phyloP scores from a whole-genome alignment of 2,888 invertebrate genomes.

The Pyrrhopygopsis socrates region DNA sequence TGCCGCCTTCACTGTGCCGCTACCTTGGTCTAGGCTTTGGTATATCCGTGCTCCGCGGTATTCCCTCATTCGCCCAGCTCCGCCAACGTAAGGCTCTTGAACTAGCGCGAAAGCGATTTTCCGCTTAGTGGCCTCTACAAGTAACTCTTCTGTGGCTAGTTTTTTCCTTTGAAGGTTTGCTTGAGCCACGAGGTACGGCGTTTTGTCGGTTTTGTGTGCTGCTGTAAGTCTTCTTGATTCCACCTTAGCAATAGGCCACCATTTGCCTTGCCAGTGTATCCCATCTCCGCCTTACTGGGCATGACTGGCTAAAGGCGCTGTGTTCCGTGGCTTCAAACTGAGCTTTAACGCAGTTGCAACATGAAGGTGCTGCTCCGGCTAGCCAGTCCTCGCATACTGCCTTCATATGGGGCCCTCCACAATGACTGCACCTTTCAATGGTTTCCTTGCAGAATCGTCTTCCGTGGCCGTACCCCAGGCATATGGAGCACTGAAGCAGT shows the following conservation, averaged over 20 bases:
- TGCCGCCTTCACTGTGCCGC: not conserved
- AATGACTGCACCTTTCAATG: constrained; percentile 63
- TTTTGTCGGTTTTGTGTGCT: not conserved
- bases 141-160: not conserved
- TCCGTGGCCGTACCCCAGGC: constrained; percentile 67
- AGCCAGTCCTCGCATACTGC: constrained; percentile 31
- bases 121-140: not conserved
- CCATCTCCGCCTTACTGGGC: not conserved
- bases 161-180: not conserved
- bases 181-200: not conserved
- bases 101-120: not conserved
- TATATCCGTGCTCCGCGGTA: not conserved
- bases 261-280: not conserved
- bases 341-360: constrained; percentile 34
- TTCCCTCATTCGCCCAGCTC: not conserved
- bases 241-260: not conserved
- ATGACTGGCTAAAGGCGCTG: not conserved
- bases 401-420: constrained; percentile 61
- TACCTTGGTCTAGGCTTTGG: not conserved
- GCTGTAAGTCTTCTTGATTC: not conserved
- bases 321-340: not conserved
- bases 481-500: constrained; percentile 70
- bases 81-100: not conserved
- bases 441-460: constrained; percentile 51
- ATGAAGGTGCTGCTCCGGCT: constrained; percentile 5